A percentile compares a stretch with the other conserved stretches of the same genome.
phyloP scores from a whole-genome alignment of 1,140 invertebrate species.

The Thaumatotibia leucotreta region DNA sequence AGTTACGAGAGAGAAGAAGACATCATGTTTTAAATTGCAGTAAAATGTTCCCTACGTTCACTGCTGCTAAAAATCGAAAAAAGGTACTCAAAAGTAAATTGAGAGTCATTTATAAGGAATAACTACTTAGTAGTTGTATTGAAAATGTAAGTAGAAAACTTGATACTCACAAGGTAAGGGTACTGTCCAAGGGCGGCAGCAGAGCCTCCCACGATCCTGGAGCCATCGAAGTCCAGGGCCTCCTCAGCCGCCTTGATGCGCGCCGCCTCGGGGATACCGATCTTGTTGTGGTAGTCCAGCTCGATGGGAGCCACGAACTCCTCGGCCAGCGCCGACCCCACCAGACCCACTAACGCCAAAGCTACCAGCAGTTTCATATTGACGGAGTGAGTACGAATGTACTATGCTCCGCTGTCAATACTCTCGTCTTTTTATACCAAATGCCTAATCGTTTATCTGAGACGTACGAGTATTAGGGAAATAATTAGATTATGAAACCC shows the following conservation, averaged over 20 bases:
- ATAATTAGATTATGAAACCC: too few species aligned
- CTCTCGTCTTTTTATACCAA: too few species aligned
- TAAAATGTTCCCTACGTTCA: too few species aligned
- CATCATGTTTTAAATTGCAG: too few species aligned
- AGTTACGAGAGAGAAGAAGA: too few species aligned
- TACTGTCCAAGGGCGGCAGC: neutral
- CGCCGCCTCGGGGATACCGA: constrained; percentile 27
- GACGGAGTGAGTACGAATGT: too few species aligned
- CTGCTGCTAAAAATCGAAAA: too few species aligned
- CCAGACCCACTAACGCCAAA: constrained; percentile 12
- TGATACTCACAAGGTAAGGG: neutral
- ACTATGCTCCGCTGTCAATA: too few species aligned
- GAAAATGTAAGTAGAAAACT: too few species aligned
- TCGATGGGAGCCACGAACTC: constrained; percentile 10
- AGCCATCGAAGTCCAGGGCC: constrained; percentile 27
- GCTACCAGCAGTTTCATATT: neutral
- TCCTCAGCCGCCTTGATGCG: constrained; percentile 25
- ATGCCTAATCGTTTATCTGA: too few species aligned
- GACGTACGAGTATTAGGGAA: too few species aligned
- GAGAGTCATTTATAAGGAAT: neutral
- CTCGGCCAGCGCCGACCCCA: neutral
- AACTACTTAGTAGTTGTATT: neutral
- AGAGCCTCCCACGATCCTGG: constrained; percentile 29
- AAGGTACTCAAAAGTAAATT: too few species aligned
- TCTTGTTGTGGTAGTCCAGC: constrained; percentile 28